Conservation (phyloP, 2,888 invertebrate genomes). For the Anthrax anthrax region DNA sequence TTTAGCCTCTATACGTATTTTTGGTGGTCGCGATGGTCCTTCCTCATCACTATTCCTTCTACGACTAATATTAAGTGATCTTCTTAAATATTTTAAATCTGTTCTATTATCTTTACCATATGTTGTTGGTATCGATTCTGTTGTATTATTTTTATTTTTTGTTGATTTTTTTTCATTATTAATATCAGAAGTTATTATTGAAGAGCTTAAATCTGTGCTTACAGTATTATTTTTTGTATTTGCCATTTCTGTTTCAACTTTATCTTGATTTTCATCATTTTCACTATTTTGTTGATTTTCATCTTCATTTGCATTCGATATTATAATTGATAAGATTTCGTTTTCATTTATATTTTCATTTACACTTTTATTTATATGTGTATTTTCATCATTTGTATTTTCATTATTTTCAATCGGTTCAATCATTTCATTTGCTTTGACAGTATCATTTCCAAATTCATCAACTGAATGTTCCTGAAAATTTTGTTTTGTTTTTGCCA, state of each 20-base stretch:
- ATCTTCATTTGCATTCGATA: background rate
- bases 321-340: too few relatives aligned
- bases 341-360: too few relatives aligned
- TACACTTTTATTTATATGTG: too few relatives aligned
- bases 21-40: slow-evolving; percentile 13
- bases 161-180: background rate
- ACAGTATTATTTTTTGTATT: background rate
- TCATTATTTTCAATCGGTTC: too few relatives aligned
- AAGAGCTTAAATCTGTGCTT: background rate
- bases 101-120: slow-evolving; percentile 20
- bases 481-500: too few relatives aligned
- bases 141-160: background rate
- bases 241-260: background rate
- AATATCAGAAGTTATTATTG: background rate
- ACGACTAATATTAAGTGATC: slow-evolving; percentile 18
- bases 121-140: slow-evolving; percentile 18
- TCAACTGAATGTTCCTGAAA: too few relatives aligned
- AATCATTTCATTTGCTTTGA: too few relatives aligned
- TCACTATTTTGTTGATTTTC: background rate
- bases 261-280: background rate
- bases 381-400: too few relatives aligned
- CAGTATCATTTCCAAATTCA: too few relatives aligned
- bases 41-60: slow-evolving; percentile 10
- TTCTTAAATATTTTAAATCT: slow-evolving; percentile 18
- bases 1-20: background rate